Base-by-base conservation (phyloP, 2,113 vertebrate genomes). In the Isurus oxyrinchus region DNA sequence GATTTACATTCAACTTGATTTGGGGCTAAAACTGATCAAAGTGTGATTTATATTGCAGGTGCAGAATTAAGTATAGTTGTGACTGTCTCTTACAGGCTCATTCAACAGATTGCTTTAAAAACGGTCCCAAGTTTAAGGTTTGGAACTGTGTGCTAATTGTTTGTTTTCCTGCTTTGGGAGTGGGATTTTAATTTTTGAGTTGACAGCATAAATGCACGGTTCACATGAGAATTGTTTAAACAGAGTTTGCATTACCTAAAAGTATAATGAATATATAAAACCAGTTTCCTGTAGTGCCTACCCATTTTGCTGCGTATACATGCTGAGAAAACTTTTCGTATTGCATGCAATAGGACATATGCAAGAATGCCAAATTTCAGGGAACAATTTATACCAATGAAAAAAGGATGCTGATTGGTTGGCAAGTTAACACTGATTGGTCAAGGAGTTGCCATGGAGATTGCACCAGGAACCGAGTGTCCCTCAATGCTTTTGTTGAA, bases 41-140 rank as follows among this genome's bases (percentile, higher is more conserved):
- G 27, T 57, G 5, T 76, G 81, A 35, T 23, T 59, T 35, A 8
- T 91, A 35, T 91, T 59, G 35, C 55, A 61, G 55, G 88, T 59
- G 27, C 13, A 35, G 55, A n/a, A 91, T 53, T 91, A 87, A 87
- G 84, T 44, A 87, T 35, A 90, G 55, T 91, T 91, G 53, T 91
- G 88, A 91, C 97, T 94, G 87, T 98, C 97, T 98, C 97, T 98
- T 98, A 96, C 97, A 98, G 98, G 97, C 97, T 96, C 97, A 97
- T 97, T 97, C 88, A 97, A 96, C 97, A 87, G 97, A 88, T 96
- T 94, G 97, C 96, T 94, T 97, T 97, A 96, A 96, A 97, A 97
- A 98, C 97, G 97, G 97, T 96, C 95, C 96, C 96, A 96, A 86
- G 91, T 67, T 97, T 53, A 81, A 97, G 97, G 97, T 97, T 96